Percentiles rank a stretch among this genome's conserved stretches.
Evolutionary conservation across 2,888 invertebrate species (phyloP).

Genomic region (Phorcus lineatus): DNA sequence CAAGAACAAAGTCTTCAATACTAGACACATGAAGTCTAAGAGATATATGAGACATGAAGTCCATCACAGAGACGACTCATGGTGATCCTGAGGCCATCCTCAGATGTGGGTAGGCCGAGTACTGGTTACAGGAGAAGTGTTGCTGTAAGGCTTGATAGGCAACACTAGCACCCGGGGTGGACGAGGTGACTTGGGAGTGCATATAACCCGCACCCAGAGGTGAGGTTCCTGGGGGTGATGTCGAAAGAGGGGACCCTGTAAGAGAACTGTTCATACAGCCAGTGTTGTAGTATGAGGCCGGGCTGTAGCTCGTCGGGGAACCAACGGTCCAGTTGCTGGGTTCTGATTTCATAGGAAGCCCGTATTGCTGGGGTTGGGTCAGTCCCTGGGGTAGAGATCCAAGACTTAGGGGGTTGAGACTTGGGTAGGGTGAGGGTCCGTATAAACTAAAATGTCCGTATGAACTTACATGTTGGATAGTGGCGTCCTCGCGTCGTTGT

Average conservation of each 20-base stretch:
- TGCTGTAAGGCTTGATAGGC: conserved; percentile 6
- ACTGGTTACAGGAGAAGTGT: conserved; percentile 1
- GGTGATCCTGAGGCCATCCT: conserved; percentile 11
- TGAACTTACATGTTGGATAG: conserved; percentile 60
- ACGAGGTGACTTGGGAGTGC: neutral
- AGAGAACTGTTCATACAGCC: conserved; percentile 20
- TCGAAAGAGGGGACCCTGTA: conserved; percentile 14
- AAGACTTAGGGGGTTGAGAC: conserved; percentile 56
- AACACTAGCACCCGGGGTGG: neutral
- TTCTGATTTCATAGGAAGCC: conserved; percentile 52
- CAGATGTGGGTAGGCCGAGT: conserved; percentile 3
- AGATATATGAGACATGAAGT: no score
- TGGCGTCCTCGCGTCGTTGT: conserved; percentile 48
- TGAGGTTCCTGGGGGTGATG: neutral
- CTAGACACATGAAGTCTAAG: no score
- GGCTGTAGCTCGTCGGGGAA: neutral
- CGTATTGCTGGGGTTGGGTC: conserved; percentile 58
- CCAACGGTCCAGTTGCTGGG: conserved; percentile 10
- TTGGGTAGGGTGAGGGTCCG: conserved; percentile 56
- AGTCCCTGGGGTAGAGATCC: conserved; percentile 57
- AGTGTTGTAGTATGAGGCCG: conserved; percentile 14
- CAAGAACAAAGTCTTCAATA: no score
- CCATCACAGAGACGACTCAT: no score
- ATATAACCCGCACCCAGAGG: conserved; percentile 12
- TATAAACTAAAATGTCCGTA: conserved; percentile 66